These are phyloP conservation scores for Sphaerophoria rueppellii DNA, from an alignment of 2,888 invertebrate genomes.

Conservation along the genomic window DNA sequence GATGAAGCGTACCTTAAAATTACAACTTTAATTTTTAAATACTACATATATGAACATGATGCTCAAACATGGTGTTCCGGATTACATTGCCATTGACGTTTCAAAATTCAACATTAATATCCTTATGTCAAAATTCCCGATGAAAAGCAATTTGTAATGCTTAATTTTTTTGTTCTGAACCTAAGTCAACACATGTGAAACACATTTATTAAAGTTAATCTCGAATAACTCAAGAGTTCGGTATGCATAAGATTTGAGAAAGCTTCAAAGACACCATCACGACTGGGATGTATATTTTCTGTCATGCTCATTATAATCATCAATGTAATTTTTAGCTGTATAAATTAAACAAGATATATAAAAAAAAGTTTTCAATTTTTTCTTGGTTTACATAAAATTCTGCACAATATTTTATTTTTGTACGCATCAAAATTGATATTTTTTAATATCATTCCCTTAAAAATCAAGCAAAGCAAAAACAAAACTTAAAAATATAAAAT, in stretches of 20 bases:
- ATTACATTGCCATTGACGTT: too few relatives aligned
- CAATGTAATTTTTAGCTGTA: background rate
- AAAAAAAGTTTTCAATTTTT: background rate
- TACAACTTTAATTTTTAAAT: too few relatives aligned
- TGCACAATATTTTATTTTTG: slow-evolving; percentile 67
- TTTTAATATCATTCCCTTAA: slow-evolving; percentile 55
- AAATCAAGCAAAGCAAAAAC: slow-evolving; percentile 2
- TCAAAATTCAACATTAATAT: too few relatives aligned
- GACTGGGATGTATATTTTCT: slow-evolving; percentile 19
- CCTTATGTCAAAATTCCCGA: too few relatives aligned
- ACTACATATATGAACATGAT: too few relatives aligned
- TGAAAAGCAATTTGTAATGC: too few relatives aligned
- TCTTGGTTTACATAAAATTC: slow-evolving; percentile 4
- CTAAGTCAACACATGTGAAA: too few relatives aligned
- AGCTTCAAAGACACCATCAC: background rate
- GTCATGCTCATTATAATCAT: background rate
- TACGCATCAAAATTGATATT: slow-evolving; percentile 37
- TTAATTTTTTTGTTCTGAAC: too few relatives aligned
- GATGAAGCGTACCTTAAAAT: too few relatives aligned
- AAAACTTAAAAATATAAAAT: background rate
- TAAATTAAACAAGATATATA: background rate
- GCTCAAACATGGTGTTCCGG: too few relatives aligned
- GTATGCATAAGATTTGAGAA: background rate
- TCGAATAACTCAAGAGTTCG: background rate
- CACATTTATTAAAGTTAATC: background rate